phyloP scores from a whole-genome alignment of 2,113 vertebrate species.

The Heterotis niloticus region DNA sequence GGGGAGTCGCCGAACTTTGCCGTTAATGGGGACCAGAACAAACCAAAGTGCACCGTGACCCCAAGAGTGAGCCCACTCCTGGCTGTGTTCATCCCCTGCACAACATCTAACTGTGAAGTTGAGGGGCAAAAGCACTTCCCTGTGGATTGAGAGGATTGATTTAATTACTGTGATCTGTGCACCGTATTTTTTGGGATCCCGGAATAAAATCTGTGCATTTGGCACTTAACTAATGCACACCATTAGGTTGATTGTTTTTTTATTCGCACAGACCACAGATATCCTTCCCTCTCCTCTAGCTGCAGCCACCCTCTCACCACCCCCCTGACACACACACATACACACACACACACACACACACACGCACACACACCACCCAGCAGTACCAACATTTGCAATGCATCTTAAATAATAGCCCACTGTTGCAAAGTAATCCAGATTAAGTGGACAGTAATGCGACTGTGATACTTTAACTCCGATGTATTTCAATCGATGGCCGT shows the following conservation, averaged over 20 bases:
- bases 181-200: slow-evolving; percentile 72
- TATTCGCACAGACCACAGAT: slow-evolving; percentile 30
- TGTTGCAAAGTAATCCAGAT: slow-evolving; percentile 69
- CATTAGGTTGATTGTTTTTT: slow-evolving; percentile 84
- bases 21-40: background rate
- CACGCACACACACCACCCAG: slow-evolving; percentile 33
- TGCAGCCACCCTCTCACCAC: background rate
- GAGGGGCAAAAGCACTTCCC: slow-evolving; percentile 44
- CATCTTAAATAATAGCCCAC: slow-evolving; percentile 73
- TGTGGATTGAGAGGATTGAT: slow-evolving; percentile 64
- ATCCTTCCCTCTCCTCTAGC: background rate
- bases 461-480: slow-evolving; percentile 47
- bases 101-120: slow-evolving; percentile 49
- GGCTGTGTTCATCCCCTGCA: slow-evolving; percentile 62
- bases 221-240: slow-evolving; percentile 81
- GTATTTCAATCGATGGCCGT: slow-evolving; percentile 45
- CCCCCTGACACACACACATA: slow-evolving; percentile 43
- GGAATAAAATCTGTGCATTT: slow-evolving; percentile 74
- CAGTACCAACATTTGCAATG: slow-evolving; percentile 54
- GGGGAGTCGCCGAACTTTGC: background rate
- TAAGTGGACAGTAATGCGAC: slow-evolving; percentile 65
- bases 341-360: slow-evolving; percentile 41
- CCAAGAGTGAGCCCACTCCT: slow-evolving; percentile 52
- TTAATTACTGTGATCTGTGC: slow-evolving; percentile 75
- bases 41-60: background rate